Evolutionary conservation across 2,113 vertebrate species (phyloP).

Genomic region (Petromus typicus): DNA sequence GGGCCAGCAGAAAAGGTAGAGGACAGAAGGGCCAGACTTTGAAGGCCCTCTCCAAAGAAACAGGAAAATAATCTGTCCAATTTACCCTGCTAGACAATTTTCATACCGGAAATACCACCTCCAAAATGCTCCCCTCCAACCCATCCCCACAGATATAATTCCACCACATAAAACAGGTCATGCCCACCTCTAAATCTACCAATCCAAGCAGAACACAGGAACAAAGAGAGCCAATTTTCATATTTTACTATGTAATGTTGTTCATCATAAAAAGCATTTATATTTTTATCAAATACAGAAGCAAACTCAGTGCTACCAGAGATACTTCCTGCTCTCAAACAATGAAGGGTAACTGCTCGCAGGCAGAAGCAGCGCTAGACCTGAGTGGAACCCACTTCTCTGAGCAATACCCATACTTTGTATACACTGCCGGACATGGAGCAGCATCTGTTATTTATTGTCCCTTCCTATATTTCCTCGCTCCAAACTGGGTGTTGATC

Average conservation of each 20-base stretch:
- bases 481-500: background rate
- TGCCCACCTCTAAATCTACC: background rate
- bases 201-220: conserved; percentile 42
- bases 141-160: background rate
- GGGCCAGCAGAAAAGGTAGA: background rate
- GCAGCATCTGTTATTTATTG: conserved; percentile 13
- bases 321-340: conserved; percentile 45
- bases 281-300: conserved; percentile 64
- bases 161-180: conserved; percentile 30
- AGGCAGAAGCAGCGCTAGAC: conserved; percentile 8
- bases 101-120: background rate
- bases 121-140: background rate
- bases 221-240: conserved; percentile 57
- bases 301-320: conserved; percentile 26
- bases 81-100: background rate
- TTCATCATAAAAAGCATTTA: conserved; percentile 49
- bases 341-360: conserved; percentile 45
- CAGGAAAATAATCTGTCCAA: background rate
- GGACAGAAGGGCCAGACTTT: background rate
- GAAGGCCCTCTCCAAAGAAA: background rate
- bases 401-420: background rate
- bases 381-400: background rate
- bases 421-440: background rate
- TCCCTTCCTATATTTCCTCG: conserved; percentile 28
- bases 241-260: conserved; percentile 62